These are phyloP conservation scores for Diadophis punctatus DNA, from an alignment of 2,113 vertebrate genomes.

Conservation along the genomic window DNA sequence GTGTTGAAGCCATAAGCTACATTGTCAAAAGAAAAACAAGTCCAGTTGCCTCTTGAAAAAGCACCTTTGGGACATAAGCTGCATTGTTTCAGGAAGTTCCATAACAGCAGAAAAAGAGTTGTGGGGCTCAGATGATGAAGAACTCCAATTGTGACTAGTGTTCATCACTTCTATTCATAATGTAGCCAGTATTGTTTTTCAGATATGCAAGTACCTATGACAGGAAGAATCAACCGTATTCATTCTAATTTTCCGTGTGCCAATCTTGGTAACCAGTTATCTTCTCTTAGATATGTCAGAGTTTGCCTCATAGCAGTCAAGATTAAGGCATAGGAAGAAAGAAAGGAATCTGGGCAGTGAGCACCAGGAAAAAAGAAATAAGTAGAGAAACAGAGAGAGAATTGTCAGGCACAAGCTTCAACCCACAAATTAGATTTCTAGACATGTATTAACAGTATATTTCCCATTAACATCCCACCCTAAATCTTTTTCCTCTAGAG, in stretches of 20 bases:
- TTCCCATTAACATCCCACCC: not conserved
- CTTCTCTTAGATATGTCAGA: not conserved
- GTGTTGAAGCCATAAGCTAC: not conserved
- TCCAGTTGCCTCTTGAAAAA: too few species aligned
- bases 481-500: not conserved
- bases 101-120: not conserved
- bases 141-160: not conserved
- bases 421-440: not conserved
- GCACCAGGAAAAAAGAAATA: not conserved
- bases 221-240: not conserved
- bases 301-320: not conserved
- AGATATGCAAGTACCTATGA: not conserved
- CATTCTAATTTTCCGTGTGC: not conserved
- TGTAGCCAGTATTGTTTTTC: not conserved
- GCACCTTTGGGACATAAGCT: too few species aligned
- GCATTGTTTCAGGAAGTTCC: not conserved
- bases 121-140: not conserved
- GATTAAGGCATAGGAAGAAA: not conserved
- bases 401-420: not conserved
- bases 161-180: not conserved
- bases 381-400: not conserved
- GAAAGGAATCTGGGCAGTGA: not conserved
- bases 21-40: too few species aligned
- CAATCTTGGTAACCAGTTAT: not conserved
- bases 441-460: not conserved